Evolutionary conservation across 2,888 invertebrate genomes (phyloP).

Genomic region (Itoplectis maculator): DNA sequence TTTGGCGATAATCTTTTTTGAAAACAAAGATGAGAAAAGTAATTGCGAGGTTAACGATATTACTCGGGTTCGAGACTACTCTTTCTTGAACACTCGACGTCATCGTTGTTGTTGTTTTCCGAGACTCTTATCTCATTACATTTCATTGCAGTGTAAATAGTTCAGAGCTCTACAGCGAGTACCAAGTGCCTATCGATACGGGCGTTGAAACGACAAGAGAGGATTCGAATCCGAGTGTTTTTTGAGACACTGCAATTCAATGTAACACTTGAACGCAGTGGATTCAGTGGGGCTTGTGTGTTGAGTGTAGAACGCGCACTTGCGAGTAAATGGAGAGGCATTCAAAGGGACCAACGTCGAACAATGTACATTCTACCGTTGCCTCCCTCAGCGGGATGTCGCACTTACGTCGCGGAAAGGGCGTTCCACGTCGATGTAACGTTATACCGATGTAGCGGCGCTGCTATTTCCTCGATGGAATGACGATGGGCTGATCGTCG

Average conservation of each 20-base stretch:
- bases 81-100: neutral
- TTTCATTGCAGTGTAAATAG: constrained; percentile 8
- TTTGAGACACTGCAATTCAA: neutral
- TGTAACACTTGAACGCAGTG: constrained; percentile 3
- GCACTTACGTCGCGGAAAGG: constrained; percentile 56
- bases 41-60: constrained; percentile 1
- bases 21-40: neutral
- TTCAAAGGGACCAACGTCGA: constrained; percentile 5
- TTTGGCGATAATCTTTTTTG: neutral
- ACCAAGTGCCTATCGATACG: neutral
- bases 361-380: constrained; percentile 16
- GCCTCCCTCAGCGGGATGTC: neutral
- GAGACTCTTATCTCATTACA: neutral
- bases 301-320: neutral
- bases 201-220: neutral
- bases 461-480: constrained; percentile 55
- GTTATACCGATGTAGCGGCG: constrained; percentile 45
- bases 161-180: neutral
- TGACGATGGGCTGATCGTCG: constrained; percentile 53
- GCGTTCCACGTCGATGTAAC: constrained; percentile 51
- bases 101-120: neutral
- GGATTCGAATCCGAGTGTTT: constrained; percentile 15
- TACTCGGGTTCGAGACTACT: neutral
- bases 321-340: neutral
- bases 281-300: neutral